Conservation (phyloP, 2,888 invertebrate species). For the Catocala nupta region DNA sequence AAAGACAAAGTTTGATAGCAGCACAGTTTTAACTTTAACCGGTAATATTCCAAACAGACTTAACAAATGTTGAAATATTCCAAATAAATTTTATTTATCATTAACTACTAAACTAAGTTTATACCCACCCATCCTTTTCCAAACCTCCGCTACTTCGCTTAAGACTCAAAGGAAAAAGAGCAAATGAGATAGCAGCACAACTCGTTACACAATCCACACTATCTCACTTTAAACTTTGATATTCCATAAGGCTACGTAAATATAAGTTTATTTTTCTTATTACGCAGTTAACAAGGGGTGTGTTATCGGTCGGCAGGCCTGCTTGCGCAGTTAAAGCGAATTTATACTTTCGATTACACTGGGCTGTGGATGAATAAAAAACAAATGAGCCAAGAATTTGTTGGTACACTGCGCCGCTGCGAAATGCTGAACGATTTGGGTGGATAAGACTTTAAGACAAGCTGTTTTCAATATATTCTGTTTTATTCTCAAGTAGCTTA, state of each 20-base stretch:
- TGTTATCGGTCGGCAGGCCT: conserved; percentile 77
- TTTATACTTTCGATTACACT: conserved; percentile 87
- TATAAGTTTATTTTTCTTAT: conserved; percentile 85
- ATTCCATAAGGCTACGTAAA: conserved; percentile 75
- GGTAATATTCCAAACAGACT: no score
- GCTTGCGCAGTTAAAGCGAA: conserved; percentile 78
- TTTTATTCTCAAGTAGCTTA: no score
- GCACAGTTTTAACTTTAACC: no score
- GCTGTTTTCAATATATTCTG: no score
- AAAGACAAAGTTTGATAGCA: no score
- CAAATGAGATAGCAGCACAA: background rate
- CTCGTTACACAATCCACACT: conserved; percentile 33
- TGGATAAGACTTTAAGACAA: conserved; percentile 54
- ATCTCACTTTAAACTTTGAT: conserved; percentile 72
- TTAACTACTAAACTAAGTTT: no score
- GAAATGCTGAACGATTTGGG: conserved; percentile 46
- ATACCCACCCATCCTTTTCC: conserved; percentile 15
- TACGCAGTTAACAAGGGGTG: conserved; percentile 79
- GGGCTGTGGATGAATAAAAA: conserved; percentile 83
- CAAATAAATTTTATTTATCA: no score
- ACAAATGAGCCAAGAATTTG: conserved; percentile 86
- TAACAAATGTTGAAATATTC: no score
- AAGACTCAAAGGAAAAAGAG: background rate
- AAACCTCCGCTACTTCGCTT: conserved; percentile 3
- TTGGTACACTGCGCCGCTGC: conserved; percentile 75